Conservation (phyloP, 1,140 invertebrate species). For the Vollenhovia emeryi region DNA sequence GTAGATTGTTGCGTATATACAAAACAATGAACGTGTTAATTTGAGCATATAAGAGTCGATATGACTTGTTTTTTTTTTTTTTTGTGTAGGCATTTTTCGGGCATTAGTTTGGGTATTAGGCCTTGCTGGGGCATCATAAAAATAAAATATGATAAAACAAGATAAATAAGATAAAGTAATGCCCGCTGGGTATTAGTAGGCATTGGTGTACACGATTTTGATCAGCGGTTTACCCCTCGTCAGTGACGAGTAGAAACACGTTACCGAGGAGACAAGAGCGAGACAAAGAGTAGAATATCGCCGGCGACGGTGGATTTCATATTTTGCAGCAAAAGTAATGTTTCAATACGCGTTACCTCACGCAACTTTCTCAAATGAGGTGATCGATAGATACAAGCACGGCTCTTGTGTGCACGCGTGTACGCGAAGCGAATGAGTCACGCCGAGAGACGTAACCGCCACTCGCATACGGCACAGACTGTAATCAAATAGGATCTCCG, state of each 20-base stretch:
- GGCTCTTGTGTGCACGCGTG: constrained; percentile 16
- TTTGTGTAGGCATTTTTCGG: too few relatives aligned
- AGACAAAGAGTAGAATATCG: constrained; percentile 3
- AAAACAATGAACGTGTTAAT: too few relatives aligned
- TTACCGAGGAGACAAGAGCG: not conserved
- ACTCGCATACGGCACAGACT: constrained; percentile 59
- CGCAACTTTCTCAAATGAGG: constrained; percentile 69
- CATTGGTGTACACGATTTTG: too few relatives aligned
- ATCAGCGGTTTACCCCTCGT: too few relatives aligned
- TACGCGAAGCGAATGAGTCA: constrained; percentile 70
- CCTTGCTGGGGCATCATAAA: too few relatives aligned
- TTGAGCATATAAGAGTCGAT: too few relatives aligned
- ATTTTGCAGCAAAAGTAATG: constrained; percentile 63
- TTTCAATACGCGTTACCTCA: constrained; percentile 59
- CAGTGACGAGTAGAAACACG: not conserved
- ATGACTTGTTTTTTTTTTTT: too few relatives aligned
- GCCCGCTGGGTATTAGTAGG: too few relatives aligned
- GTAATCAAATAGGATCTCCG: constrained; percentile 74
- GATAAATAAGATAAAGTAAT: too few relatives aligned
- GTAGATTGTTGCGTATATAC: too few relatives aligned
- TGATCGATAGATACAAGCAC: constrained; percentile 64
- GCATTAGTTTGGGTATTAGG: too few relatives aligned
- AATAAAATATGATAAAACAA: too few relatives aligned
- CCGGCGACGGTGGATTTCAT: constrained; percentile 4
- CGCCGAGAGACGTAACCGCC: constrained; percentile 70